phyloP scores from a whole-genome alignment of 64 coral and sea anemone genomes.

The Acropora yongei region DNA sequence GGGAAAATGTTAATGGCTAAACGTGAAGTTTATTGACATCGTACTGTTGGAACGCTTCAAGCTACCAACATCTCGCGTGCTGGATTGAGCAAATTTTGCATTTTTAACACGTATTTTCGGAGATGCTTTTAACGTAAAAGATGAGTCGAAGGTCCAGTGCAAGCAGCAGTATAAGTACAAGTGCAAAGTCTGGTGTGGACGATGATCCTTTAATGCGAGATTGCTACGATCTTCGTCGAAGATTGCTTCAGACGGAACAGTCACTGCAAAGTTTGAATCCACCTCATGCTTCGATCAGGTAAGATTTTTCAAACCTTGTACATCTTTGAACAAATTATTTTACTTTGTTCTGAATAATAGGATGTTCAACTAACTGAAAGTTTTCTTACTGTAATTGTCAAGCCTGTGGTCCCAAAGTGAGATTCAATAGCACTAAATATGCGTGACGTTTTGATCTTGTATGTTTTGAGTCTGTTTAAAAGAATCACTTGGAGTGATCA shows the following conservation, averaged over 20 bases:
- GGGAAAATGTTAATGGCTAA: neutral
- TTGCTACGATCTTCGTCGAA: constrained; percentile 93
- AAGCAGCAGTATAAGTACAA: constrained; percentile 86
- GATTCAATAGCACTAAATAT: neutral
- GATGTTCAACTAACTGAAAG: neutral
- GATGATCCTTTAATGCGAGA: constrained; percentile 98
- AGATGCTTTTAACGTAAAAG: constrained; percentile 18
- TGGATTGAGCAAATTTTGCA: neutral
- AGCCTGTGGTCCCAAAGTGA: neutral
- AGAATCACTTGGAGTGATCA: neutral
- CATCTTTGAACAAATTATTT: neutral
- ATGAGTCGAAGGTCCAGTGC: constrained; percentile 99
- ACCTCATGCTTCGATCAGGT: constrained; percentile 77
- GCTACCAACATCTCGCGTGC: neutral
- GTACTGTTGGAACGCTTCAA: too few species aligned
- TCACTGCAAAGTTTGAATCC: constrained; percentile 96
- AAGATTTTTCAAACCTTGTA: neutral
- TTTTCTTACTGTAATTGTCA: neutral
- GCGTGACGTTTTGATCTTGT: neutral
- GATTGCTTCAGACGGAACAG: constrained; percentile 96
- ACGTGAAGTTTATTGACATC: neutral
- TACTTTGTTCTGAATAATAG: neutral
- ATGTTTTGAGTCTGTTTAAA: too few species aligned
- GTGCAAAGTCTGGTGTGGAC: constrained; percentile 79
- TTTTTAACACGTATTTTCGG: constrained; percentile 27